Conservation (phyloP, 2,888 invertebrate genomes). For the Pseudococcus jackbeardsleyi region DNA sequence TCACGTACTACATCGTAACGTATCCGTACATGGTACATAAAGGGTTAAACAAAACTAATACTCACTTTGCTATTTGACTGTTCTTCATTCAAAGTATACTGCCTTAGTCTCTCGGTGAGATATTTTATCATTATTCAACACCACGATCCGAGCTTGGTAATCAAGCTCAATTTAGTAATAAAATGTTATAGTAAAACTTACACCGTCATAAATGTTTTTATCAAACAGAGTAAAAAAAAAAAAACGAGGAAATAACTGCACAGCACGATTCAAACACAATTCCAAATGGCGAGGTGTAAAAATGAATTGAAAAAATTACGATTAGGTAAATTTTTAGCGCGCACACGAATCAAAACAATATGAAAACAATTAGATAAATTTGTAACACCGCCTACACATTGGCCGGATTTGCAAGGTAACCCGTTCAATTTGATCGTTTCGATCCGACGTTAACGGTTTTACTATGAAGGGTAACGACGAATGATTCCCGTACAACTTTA, state of each 20-base stretch:
- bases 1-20: no score
- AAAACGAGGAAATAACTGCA: background rate
- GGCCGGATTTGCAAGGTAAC: slow-evolving; percentile 61
- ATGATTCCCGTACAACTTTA: slow-evolving; percentile 64
- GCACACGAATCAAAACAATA: background rate
- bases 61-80: slow-evolving; percentile 56
- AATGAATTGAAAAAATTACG: background rate
- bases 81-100: slow-evolving; percentile 64
- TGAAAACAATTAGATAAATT: background rate
- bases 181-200: slow-evolving; percentile 18
- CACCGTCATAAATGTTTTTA: slow-evolving; percentile 11
- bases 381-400: slow-evolving; percentile 54
- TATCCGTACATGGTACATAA: no score
- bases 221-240: background rate
- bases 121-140: slow-evolving; percentile 63
- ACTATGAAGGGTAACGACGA: slow-evolving; percentile 62
- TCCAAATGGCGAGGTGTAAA: background rate
- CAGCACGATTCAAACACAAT: background rate
- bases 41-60: background rate
- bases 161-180: slow-evolving; percentile 52
- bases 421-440: slow-evolving; percentile 61
- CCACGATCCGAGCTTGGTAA: slow-evolving; percentile 59
- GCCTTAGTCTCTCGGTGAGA: slow-evolving; percentile 61
- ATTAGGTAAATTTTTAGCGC: background rate
- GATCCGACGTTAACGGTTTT: slow-evolving; percentile 62